These are phyloP conservation scores for Zonitis immaculata DNA, from an alignment of 2,888 invertebrate genomes.

Conservation along the genomic window DNA sequence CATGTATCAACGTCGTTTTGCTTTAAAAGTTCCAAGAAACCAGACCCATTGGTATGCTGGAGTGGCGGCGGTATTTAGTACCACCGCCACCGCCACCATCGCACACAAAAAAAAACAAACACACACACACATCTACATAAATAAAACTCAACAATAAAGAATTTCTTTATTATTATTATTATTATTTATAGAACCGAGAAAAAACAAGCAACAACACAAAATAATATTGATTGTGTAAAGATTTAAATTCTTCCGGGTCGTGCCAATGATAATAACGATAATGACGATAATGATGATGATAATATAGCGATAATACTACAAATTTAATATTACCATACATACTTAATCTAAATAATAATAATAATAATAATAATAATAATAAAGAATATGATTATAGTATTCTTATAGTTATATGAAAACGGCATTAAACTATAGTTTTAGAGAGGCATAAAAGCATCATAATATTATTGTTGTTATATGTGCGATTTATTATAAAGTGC, in stretches of 20 bases:
- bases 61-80: slow-evolving; percentile 8
- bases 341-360: too few species aligned
- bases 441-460: background rate
- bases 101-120: background rate
- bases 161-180: too few species aligned
- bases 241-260: background rate
- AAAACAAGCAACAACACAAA: too few species aligned
- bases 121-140: background rate
- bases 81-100: slow-evolving; percentile 1
- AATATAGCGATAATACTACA: too few species aligned
- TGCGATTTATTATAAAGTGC: background rate
- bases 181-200: too few species aligned
- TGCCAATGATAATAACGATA: too few species aligned
- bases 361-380: background rate
- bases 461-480: background rate
- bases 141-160: background rate
- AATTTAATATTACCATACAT: too few species aligned
- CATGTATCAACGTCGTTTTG: slow-evolving; percentile 34
- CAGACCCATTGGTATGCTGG: slow-evolving; percentile 22
- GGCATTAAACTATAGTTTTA: too few species aligned
- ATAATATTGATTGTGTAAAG: background rate
- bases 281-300: background rate
- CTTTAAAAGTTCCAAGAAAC: slow-evolving; percentile 29
- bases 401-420: too few species aligned
- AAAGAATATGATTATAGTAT: background rate